These are phyloP conservation scores for Eupithecia vulgata DNA, from an alignment of 2,888 invertebrate species.

Conservation along the genomic window DNA sequence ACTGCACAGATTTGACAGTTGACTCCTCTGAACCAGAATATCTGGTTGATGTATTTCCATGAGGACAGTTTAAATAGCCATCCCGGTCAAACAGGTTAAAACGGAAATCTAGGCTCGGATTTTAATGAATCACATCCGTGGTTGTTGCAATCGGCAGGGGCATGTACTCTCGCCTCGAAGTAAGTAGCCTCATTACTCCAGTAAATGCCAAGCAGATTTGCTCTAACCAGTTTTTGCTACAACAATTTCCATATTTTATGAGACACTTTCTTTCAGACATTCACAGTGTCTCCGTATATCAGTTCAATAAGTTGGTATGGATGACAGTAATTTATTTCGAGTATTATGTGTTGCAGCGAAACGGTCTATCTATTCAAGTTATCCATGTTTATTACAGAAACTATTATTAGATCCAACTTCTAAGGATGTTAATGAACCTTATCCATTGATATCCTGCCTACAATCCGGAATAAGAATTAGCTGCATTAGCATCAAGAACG, in stretches of 20 bases:
- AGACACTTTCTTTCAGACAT: constrained; percentile 24
- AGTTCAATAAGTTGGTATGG: constrained; percentile 4
- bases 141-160: constrained; percentile 59
- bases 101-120: constrained; percentile 75
- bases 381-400: constrained; percentile 1
- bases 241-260: constrained; percentile 30
- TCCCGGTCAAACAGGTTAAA: constrained; percentile 69
- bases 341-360: neutral
- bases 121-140: constrained; percentile 77
- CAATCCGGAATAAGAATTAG: constrained; percentile 11
- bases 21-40: constrained; percentile 35
- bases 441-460: constrained; percentile 12
- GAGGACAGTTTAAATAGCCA: constrained; percentile 53
- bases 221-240: constrained; percentile 26
- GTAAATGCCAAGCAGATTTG: constrained; percentile 44
- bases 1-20: constrained; percentile 39
- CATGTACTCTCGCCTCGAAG: constrained; percentile 51
- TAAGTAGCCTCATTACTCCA: constrained; percentile 57
- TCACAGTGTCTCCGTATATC: neutral
- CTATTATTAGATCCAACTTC: constrained; percentile 1
- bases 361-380: neutral
- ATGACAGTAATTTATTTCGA: constrained; percentile 4
- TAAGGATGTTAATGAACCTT: constrained; percentile 17
- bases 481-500: constrained; percentile 13
- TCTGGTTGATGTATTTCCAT: constrained; percentile 48